These are phyloP conservation scores for Asteroscopus sphinx DNA, from an alignment of 2,888 invertebrate genomes.

Conservation along the genomic window DNA sequence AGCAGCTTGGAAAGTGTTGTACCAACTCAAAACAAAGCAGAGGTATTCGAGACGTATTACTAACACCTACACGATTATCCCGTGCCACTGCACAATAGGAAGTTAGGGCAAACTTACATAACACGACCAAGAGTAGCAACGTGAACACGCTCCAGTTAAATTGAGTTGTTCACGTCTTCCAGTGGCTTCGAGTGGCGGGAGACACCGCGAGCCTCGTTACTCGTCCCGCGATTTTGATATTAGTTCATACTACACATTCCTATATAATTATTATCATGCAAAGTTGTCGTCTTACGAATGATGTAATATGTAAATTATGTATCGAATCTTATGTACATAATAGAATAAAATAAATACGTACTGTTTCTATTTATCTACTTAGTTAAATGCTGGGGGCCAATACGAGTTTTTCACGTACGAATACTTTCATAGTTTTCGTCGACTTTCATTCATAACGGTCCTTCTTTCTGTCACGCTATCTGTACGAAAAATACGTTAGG, in stretches of 20 bases:
- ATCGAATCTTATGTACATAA: no score
- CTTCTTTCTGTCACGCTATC: no score
- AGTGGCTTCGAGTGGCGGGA: slow-evolving; percentile 6
- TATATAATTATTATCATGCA: neutral
- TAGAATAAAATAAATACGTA: no score
- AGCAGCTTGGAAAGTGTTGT: slow-evolving; percentile 8
- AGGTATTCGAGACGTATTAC: slow-evolving; percentile 30
- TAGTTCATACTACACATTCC: slow-evolving; percentile 28
- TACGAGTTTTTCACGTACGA: no score
- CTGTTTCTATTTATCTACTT: no score
- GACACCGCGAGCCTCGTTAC: slow-evolving; percentile 6
- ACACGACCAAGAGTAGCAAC: slow-evolving; percentile 22
- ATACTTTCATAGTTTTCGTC: no score
- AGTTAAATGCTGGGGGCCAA: no score
- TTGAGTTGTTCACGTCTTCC: slow-evolving; percentile 20
- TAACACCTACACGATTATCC: slow-evolving; percentile 26
- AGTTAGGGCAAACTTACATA: slow-evolving; percentile 36
- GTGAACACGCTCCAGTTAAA: slow-evolving; percentile 34
- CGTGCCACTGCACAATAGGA: slow-evolving; percentile 21
- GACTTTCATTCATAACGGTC: no score
- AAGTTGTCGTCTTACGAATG: slow-evolving; percentile 5
- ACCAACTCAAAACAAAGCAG: slow-evolving; percentile 12
- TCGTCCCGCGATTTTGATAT: slow-evolving; percentile 10
- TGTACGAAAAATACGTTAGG: no score
- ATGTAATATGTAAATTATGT: neutral